A percentile compares a stretch with the other conserved stretches of the same genome.
Evolutionary conservation across 2,797 vertebrate genomes (phyloP).

Genomic region (Pteronotus mesoamericanus): DNA sequence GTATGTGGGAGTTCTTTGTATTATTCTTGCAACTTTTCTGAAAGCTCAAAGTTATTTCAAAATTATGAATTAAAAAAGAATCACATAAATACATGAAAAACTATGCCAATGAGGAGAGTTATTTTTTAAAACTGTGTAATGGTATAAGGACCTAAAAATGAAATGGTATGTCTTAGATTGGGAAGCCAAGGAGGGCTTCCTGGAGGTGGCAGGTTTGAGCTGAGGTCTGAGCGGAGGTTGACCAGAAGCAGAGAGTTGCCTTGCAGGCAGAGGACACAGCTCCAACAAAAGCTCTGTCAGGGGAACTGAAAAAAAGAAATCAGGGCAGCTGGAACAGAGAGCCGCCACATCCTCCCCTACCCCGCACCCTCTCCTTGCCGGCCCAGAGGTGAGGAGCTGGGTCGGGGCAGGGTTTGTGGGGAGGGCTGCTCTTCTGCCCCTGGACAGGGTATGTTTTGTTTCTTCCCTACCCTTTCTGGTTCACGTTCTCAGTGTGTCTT

Average conservation of each 20-base stretch:
- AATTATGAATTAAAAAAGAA: neutral
- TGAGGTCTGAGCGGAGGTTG: neutral
- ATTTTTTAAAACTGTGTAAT: neutral
- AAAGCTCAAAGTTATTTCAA: neutral
- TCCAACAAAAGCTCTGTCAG: neutral
- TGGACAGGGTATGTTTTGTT: neutral
- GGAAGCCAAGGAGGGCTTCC: neutral
- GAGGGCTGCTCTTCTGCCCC: neutral
- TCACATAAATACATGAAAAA: neutral
- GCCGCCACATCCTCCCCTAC: neutral
- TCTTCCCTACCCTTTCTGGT: neutral
- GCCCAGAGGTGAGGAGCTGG: accelerated
- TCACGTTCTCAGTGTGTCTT: neutral
- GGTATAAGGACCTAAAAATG: neutral
- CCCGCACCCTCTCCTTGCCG: neutral
- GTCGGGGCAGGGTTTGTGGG: neutral
- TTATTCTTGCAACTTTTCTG: neutral
- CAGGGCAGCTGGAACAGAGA: neutral
- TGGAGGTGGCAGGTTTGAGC: neutral
- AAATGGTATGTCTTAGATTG: neutral
- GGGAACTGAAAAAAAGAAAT: neutral
- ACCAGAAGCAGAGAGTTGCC: neutral
- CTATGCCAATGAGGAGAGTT: neutral
- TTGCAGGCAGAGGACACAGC: neutral
- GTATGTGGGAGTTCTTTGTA: neutral